Evolutionary conservation across 2,113 vertebrate species (phyloP).

Genomic region (Lathamus discolor): DNA sequence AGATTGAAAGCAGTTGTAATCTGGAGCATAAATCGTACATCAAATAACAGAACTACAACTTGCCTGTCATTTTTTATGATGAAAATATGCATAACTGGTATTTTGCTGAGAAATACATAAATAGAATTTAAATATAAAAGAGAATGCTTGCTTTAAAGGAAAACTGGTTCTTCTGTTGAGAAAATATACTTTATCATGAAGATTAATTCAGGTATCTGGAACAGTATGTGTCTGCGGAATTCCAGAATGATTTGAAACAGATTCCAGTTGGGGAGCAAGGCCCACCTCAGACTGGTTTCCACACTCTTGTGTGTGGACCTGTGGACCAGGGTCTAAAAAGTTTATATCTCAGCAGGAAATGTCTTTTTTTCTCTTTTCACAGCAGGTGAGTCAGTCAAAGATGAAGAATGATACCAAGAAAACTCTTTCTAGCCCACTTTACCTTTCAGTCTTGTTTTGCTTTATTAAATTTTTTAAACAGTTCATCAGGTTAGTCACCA

Average conservation of each 20-base stretch:
- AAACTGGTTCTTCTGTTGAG: not conserved
- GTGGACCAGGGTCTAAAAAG: constrained; percentile 8
- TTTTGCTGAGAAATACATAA: not conserved
- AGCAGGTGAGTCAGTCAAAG: constrained; percentile 47
- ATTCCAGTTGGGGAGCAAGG: not conserved
- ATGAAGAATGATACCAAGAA: constrained; percentile 40
- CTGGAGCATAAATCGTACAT: not conserved
- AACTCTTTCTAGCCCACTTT: not conserved
- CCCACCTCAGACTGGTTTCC: not conserved
- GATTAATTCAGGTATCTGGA: not conserved
- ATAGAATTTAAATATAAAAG: not conserved
- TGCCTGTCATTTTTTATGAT: not conserved
- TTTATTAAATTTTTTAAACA: constrained; percentile 64
- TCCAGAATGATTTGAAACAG: not conserved
- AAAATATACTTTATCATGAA: not conserved
- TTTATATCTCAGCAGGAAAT: constrained; percentile 36
- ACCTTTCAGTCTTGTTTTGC: constrained; percentile 40
- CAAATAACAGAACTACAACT: not conserved
- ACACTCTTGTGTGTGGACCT: not conserved
- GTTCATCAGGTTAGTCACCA: constrained; percentile 55
- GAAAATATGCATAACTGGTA: not conserved
- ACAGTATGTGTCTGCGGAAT: not conserved
- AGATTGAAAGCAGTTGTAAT: not conserved
- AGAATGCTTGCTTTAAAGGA: not conserved
- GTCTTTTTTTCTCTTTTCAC: constrained; percentile 17